Evolutionary conservation across 2,797 vertebrate genomes (phyloP).

Genomic region (Oceanodroma leucorhoa): DNA sequence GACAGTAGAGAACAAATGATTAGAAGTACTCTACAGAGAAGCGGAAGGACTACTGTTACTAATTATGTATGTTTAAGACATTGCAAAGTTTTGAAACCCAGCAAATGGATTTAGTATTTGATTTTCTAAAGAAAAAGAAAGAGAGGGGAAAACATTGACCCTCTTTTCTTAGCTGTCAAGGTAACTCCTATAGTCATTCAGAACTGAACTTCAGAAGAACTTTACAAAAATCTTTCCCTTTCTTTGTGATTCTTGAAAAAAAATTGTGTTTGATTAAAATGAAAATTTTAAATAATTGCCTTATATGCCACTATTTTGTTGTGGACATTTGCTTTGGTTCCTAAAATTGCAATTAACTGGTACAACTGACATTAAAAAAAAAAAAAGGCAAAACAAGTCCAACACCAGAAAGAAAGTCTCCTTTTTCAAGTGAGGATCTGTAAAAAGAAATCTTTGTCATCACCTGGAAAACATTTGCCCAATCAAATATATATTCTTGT

Average conservation of each 20-base stretch:
- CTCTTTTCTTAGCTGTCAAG: neutral
- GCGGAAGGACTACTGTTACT: neutral
- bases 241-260: neutral
- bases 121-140: neutral
- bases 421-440: neutral
- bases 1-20: neutral
- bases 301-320: neutral
- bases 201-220: neutral
- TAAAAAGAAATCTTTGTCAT: neutral
- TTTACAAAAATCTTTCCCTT: neutral
- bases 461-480: neutral
- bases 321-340: neutral
- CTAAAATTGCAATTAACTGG: neutral
- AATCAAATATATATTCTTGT: neutral
- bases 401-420: neutral
- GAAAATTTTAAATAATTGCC: neutral
- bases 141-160: neutral
- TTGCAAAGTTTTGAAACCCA: neutral
- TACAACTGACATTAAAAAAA: neutral
- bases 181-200: neutral
- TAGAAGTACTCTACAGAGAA: neutral
- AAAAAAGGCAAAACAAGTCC: neutral
- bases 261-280: neutral
- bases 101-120: neutral
- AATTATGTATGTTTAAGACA: neutral